Conservation (phyloP, 2,888 invertebrate genomes). For the Melinaea menophilus region DNA sequence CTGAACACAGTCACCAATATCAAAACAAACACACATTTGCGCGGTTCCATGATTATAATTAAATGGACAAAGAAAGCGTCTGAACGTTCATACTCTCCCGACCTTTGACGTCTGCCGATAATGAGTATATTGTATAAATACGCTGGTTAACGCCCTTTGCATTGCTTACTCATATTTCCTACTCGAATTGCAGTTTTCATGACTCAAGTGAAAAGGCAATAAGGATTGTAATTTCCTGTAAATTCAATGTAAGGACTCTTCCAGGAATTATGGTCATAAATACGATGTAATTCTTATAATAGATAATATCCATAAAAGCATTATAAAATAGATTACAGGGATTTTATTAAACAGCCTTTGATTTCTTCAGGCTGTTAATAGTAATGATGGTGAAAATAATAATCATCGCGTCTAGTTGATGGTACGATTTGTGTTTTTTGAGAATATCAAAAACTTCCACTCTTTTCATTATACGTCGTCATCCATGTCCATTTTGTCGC, state of each 20-base stretch:
- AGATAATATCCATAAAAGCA: no score
- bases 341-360: no score
- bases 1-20: slow-evolving; percentile 34
- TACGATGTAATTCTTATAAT: no score
- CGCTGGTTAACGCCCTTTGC: slow-evolving; percentile 39
- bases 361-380: no score
- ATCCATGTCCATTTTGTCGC: no score
- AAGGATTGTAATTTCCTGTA: neutral
- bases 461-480: no score
- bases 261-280: neutral
- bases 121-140: slow-evolving; percentile 23
- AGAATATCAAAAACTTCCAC: no score
- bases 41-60: slow-evolving; percentile 40
- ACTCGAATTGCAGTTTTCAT: slow-evolving; percentile 27
- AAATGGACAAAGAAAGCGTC: slow-evolving; percentile 40
- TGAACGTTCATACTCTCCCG: slow-evolving; percentile 28
- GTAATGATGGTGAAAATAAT: no score
- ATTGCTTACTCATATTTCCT: slow-evolving; percentile 40
- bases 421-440: no score
- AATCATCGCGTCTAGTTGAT: no score
- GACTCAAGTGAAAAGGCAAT: slow-evolving; percentile 7
- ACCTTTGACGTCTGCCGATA: slow-evolving; percentile 44
- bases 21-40: slow-evolving; percentile 35
- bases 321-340: no score
- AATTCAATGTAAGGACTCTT: neutral